Conservation (phyloP, 2,888 invertebrate genomes). For the Tenthredo scrophulariae region DNA sequence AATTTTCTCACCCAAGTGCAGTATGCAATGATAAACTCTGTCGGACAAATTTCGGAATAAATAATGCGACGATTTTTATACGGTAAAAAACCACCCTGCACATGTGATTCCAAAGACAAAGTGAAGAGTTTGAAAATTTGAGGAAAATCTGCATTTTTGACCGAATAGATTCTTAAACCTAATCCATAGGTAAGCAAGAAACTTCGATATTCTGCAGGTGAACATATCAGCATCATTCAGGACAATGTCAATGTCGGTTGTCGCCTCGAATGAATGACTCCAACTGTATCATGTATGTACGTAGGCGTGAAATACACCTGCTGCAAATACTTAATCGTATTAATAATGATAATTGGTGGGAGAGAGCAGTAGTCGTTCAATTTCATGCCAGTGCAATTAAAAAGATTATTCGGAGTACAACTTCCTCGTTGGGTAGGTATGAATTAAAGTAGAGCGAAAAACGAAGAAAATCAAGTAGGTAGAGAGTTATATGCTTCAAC, state of each 20-base stretch:
- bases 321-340: neutral
- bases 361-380: neutral
- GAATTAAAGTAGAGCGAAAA: neutral
- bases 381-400: neutral
- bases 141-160: neutral
- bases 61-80: neutral
- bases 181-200: neutral
- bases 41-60: neutral
- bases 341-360: neutral
- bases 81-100: neutral
- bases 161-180: neutral
- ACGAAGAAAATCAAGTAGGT: neutral
- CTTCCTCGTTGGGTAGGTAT: neutral
- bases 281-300: neutral
- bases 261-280: neutral
- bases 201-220: neutral
- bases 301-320: neutral
- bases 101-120: constrained; percentile 7
- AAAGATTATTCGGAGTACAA: neutral
- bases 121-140: neutral
- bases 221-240: neutral
- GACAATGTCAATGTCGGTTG: constrained; percentile 14
- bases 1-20: neutral
- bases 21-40: neutral
- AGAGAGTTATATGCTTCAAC: neutral